These are phyloP conservation scores for Chaitophorus viminalis DNA, from an alignment of 2,888 invertebrate genomes.

Conservation along the genomic window DNA sequence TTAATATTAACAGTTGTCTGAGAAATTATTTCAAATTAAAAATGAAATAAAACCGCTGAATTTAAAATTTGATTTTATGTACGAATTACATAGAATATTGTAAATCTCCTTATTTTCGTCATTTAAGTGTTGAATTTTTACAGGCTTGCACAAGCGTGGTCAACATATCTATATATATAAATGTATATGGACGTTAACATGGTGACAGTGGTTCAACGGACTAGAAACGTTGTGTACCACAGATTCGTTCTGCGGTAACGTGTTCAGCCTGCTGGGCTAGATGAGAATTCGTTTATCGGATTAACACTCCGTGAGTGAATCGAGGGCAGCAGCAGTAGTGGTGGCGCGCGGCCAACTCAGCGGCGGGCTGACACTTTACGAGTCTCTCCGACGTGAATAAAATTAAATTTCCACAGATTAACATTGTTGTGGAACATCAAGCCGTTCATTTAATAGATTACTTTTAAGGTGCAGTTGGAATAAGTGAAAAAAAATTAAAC, in stretches of 20 bases:
- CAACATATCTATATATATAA: too few species aligned
- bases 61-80: too few species aligned
- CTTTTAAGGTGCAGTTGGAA: not conserved
- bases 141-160: too few species aligned
- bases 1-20: too few species aligned
- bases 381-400: constrained; percentile 6
- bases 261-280: not conserved
- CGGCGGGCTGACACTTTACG: constrained; percentile 1
- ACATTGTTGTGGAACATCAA: not conserved
- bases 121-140: too few species aligned
- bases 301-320: constrained; percentile 3
- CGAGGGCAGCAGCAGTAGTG: too few species aligned
- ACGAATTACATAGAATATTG: too few species aligned
- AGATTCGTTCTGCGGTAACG: constrained; percentile 5
- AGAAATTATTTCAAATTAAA: too few species aligned
- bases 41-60: too few species aligned
- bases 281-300: not conserved
- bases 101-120: too few species aligned
- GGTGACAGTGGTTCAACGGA: not conserved
- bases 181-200: not conserved
- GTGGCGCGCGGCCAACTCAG: not conserved
- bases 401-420: constrained; percentile 6
- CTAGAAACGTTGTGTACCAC: not conserved
- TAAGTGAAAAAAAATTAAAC: too few species aligned
- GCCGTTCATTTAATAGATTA: not conserved